Evolutionary conservation across 2,113 vertebrate species (phyloP).

Genomic region (Sinocyclocheilus maitianheensis): DNA sequence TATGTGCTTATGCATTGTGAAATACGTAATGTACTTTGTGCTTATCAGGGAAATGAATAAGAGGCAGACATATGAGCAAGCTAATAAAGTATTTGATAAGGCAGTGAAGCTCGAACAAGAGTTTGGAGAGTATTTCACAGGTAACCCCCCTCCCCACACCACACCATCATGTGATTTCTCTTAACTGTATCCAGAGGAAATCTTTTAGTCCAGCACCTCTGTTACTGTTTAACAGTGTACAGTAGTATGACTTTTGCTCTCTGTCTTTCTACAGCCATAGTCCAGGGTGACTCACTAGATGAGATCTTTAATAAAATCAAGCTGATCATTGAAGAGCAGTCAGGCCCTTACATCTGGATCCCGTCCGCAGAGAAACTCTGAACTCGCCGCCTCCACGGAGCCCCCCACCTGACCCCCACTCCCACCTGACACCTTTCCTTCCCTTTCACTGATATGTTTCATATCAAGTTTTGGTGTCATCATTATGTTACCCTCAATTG

Average conservation of each 20-base stretch:
- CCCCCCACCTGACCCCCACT: constrained; percentile 67
- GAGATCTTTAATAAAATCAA: constrained; percentile 99
- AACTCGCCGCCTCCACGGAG: constrained; percentile 75
- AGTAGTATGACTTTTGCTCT: background rate
- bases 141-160: constrained; percentile 64
- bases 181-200: background rate
- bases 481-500: constrained; percentile 91
- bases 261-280: constrained; percentile 83
- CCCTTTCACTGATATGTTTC: constrained; percentile 94
- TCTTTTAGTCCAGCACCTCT: background rate
- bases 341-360: constrained; percentile 99
- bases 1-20: too few species aligned
- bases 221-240: background rate
- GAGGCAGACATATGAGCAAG: constrained; percentile 97
- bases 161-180: background rate
- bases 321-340: constrained; percentile 99
- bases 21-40: too few species aligned
- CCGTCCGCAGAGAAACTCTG: constrained; percentile 98
- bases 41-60: constrained; percentile 93
- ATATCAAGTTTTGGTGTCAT: constrained; percentile 98
- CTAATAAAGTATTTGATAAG: constrained; percentile 98
- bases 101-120: constrained; percentile 98
- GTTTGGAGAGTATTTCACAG: constrained; percentile 99
- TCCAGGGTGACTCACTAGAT: constrained; percentile 98
- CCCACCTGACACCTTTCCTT: constrained; percentile 78